Conservation (phyloP, 2,113 vertebrate species). For the Callorhinus ursinus region DNA sequence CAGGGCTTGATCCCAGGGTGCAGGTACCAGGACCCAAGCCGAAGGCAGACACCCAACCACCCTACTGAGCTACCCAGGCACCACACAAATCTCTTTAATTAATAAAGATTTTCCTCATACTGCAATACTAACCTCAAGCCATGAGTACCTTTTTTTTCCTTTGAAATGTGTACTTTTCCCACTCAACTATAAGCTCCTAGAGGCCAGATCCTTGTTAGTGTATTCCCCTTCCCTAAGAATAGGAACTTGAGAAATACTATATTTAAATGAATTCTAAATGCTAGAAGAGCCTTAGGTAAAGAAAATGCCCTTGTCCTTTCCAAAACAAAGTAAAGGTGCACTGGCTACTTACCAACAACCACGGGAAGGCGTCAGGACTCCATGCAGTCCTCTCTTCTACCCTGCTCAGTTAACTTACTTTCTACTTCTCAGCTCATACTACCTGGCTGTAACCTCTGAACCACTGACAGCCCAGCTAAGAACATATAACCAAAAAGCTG, state of each 20-base stretch:
- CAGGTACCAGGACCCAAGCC: background rate
- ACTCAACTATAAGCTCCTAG: constrained; percentile 1
- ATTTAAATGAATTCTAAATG: constrained; percentile 27
- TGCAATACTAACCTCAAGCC: background rate
- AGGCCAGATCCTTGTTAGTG: background rate
- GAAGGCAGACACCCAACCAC: background rate
- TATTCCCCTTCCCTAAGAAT: background rate
- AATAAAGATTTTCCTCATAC: constrained; percentile 17
- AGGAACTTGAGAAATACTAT: background rate
- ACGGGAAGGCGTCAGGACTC: background rate
- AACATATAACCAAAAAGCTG: background rate
- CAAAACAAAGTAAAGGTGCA: constrained; percentile 7
- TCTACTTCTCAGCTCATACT: background rate
- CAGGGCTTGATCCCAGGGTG: background rate
- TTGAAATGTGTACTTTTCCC: constrained; percentile 11
- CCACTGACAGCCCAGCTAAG: background rate
- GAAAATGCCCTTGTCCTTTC: constrained; percentile 34
- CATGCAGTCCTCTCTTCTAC: background rate
- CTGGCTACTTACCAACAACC: background rate
- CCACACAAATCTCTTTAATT: background rate
- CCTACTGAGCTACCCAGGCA: background rate
- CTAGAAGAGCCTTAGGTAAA: constrained; percentile 19
- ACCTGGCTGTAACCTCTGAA: background rate
- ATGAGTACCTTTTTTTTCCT: background rate
- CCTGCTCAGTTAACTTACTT: background rate